Percentiles rank a stretch among this genome's conserved stretches.
phyloP scores from a whole-genome alignment of 2,797 vertebrate genomes.

The Podarcis lilfordi region DNA sequence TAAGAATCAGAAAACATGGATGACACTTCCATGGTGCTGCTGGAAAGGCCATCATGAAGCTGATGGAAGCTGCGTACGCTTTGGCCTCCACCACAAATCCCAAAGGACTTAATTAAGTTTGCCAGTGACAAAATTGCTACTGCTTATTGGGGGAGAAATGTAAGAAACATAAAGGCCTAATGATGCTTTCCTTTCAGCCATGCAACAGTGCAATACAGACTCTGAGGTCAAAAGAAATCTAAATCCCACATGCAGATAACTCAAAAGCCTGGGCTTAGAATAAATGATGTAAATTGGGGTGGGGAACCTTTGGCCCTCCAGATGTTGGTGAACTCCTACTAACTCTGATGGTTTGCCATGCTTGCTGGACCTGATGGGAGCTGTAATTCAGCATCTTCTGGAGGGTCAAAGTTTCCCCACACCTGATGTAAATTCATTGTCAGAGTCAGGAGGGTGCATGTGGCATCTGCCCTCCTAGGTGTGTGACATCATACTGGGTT shows the following conservation, averaged over 20 bases:
- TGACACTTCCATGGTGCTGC: not conserved
- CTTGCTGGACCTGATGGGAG: too few relatives aligned
- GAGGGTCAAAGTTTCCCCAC: too few relatives aligned
- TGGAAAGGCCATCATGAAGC: accelerated
- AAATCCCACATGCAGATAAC: not conserved
- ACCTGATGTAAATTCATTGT: too few relatives aligned
- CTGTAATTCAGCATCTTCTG: too few relatives aligned
- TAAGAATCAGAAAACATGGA: not conserved
- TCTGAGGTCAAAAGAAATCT: not conserved
- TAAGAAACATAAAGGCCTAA: not conserved
- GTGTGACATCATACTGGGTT: too few relatives aligned
- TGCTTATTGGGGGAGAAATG: not conserved
- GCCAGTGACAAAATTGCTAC: not conserved
- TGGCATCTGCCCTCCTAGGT: not conserved
- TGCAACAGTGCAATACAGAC: not conserved
- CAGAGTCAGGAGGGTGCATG: not conserved
- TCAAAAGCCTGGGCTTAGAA: not conserved
- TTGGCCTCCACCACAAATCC: not conserved
- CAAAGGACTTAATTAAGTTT: not conserved
- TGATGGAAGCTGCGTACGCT: not conserved
- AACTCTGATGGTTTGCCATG: too few relatives aligned
- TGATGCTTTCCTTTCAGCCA: too few relatives aligned
- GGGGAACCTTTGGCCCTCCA: too few relatives aligned
- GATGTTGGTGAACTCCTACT: too few relatives aligned
- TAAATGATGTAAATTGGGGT: not conserved